phyloP scores from a whole-genome alignment of 2,888 invertebrate genomes.

The Xestia ashworthii region DNA sequence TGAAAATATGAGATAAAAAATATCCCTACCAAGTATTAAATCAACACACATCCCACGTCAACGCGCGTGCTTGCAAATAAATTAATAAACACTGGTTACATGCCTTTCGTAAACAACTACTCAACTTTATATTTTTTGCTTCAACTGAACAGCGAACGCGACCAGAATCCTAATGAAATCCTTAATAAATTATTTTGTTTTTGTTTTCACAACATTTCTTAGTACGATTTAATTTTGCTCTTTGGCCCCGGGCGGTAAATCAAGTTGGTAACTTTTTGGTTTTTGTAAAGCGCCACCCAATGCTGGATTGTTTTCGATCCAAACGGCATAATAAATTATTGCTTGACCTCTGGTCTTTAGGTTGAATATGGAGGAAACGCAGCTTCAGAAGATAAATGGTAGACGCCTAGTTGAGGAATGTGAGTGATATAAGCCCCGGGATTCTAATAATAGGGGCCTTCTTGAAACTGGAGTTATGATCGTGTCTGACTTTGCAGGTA shows the following conservation, averaged over 20 bases:
- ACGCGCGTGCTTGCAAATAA: slow-evolving; percentile 49
- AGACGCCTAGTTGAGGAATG: slow-evolving; percentile 49
- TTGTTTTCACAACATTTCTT: slow-evolving; percentile 64
- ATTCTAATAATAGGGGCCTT: slow-evolving; percentile 42
- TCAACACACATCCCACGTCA: slow-evolving; percentile 34
- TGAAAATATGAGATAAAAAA: slow-evolving; percentile 16
- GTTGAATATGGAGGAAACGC: slow-evolving; percentile 52
- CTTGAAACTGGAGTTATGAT: slow-evolving; percentile 37
- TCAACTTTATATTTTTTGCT: slow-evolving; percentile 40
- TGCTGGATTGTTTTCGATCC: slow-evolving; percentile 56
- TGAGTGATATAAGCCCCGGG: slow-evolving; percentile 44
- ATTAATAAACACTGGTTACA: slow-evolving; percentile 29
- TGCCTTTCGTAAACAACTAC: slow-evolving; percentile 59
- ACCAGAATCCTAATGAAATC: slow-evolving; percentile 59
- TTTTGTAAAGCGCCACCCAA: slow-evolving; percentile 48
- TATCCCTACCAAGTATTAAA: slow-evolving; percentile 28
- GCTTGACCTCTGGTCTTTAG: slow-evolving; percentile 47
- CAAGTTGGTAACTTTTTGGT: slow-evolving; percentile 59
- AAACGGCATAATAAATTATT: slow-evolving; percentile 58
- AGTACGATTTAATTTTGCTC: slow-evolving; percentile 68
- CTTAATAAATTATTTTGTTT: slow-evolving; percentile 69
- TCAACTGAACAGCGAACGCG: slow-evolving; percentile 35
- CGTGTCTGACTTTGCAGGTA: slow-evolving; percentile 16
- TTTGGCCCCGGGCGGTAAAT: slow-evolving; percentile 64
- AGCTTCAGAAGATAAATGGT: slow-evolving; percentile 56